These are phyloP conservation scores for Steinernema scapterisci DNA, from an alignment of 2,888 invertebrate genomes.

Conservation along the genomic window DNA sequence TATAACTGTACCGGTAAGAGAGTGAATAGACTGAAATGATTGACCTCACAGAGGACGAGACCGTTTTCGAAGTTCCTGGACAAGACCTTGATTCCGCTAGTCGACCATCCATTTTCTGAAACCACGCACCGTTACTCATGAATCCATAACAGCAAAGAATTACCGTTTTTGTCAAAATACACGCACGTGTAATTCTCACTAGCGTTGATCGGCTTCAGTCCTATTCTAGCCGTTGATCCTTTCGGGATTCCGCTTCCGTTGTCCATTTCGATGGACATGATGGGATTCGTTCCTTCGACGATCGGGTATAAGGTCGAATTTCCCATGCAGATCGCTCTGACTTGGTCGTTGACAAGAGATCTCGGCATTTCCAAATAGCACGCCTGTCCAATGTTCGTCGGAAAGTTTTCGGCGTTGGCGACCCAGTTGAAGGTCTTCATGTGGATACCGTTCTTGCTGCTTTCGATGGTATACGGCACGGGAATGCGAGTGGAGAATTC, in stretches of 20 bases:
- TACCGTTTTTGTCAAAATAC: constrained; percentile 55
- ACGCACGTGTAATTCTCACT: constrained; percentile 63
- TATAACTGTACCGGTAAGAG: constrained; percentile 51
- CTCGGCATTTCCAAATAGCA: constrained; percentile 50
- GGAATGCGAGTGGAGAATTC: constrained; percentile 52
- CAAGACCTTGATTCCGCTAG: constrained; percentile 53
- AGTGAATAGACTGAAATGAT: constrained; percentile 59
- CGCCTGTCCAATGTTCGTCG: constrained; percentile 38
- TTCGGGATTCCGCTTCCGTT: constrained; percentile 36
- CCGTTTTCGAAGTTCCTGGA: constrained; percentile 54
- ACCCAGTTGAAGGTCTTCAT: constrained; percentile 46
- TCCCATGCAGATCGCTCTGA: constrained; percentile 41
- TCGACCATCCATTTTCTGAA: constrained; percentile 60
- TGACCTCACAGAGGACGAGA: constrained; percentile 60
- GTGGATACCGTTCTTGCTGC: constrained; percentile 52
- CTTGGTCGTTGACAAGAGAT: constrained; percentile 34
- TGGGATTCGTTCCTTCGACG: constrained; percentile 43
- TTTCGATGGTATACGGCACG: constrained; percentile 52
- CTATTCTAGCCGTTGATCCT: constrained; percentile 46
- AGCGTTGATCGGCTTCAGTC: constrained; percentile 47
- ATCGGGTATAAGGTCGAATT: constrained; percentile 42
- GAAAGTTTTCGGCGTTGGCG: constrained; percentile 41
- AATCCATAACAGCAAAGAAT: too few species aligned
- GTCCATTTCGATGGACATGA: constrained; percentile 52
- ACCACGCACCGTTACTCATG: background rate